Base-by-base conservation (phyloP, 2,888 invertebrate species). In the Steinernema carpocapsae region DNA sequence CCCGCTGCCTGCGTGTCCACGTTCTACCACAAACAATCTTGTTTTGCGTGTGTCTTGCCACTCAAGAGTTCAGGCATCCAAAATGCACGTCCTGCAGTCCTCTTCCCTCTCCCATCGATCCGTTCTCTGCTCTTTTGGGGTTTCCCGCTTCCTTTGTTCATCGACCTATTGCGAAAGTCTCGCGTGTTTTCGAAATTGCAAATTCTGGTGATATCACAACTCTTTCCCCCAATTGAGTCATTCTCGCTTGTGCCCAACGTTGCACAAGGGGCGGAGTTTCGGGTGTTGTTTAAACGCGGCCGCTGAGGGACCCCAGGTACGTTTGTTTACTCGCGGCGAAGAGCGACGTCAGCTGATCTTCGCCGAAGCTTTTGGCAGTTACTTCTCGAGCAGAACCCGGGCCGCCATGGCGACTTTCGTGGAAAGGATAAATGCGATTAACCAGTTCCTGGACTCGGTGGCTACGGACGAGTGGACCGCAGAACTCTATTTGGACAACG, bases 361-460 rank as follows among this genome's bases (percentile, higher is more conserved):
- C 48, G 48, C 37, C 37, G 37, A 37, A 37, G 37, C 37, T 10
- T n/a, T n/a, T n/a, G 37, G 4, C 37, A 37, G 4, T n/a, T 14
- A 14, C 19, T 17, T 17, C 48, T 14, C 17, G 4, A 48, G 48
- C 48, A 48, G 48, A 48, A 17, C 56, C 6, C 24, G 19, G 64
- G 32, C 64, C 64, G 64, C 64, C 26, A 64, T 64, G 64, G 64
- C 64, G 64, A 64, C 64, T 17, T 32, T 29, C n/a, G 64, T 64
- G 29, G 32, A 64, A 7, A 29, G 64, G 37, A 17, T 64, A 7
- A 64, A 64, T 17, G 64, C 64, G 26, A 64, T 64, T 26, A 64
- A 64, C n/a, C 10, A 17, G 64, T 64, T 64, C n/a, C 22, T 64
- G 17, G 64, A 29, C 7, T 29, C 64, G 17, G 32, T 19, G 17